Percentiles rank a stretch among this genome's conserved stretches.
Conservation (phyloP, 2,888 invertebrate genomes). For the Archaeoteleia sp. region DNA sequence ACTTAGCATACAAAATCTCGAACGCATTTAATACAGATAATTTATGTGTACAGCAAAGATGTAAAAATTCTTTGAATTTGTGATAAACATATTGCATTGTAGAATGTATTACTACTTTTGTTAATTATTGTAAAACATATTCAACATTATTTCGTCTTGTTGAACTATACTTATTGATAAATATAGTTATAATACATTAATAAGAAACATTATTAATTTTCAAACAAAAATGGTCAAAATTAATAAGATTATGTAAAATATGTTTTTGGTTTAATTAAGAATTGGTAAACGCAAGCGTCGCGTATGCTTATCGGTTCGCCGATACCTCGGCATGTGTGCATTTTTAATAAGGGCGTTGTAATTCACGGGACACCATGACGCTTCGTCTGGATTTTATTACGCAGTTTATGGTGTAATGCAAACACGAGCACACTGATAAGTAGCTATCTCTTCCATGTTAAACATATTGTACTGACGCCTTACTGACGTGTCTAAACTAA, state of each 20-base stretch:
- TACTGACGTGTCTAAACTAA: conserved; percentile 68
- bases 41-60: too few species aligned
- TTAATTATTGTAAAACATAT: too few species aligned
- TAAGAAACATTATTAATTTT: too few species aligned
- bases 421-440: conserved; percentile 72
- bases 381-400: conserved; percentile 71
- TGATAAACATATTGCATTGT: too few species aligned
- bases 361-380: conserved; percentile 69
- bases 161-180: too few species aligned
- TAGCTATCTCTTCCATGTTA: conserved; percentile 71
- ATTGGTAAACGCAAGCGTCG: conserved; percentile 53
- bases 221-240: too few species aligned
- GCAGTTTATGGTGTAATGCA: conserved; percentile 69
- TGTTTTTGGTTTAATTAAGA: conserved; percentile 29
- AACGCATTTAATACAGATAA: too few species aligned
- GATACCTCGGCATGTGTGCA: conserved; percentile 61
- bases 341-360: conserved; percentile 68
- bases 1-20: too few species aligned
- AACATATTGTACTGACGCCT: conserved; percentile 69
- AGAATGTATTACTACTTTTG: too few species aligned
- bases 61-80: too few species aligned
- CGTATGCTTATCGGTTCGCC: conserved; percentile 57
- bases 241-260: conserved; percentile 23
- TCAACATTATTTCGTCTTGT: too few species aligned
- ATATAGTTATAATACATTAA: too few species aligned